Conservation (phyloP, 2,888 invertebrate genomes). For the Drosophila phalerata region DNA sequence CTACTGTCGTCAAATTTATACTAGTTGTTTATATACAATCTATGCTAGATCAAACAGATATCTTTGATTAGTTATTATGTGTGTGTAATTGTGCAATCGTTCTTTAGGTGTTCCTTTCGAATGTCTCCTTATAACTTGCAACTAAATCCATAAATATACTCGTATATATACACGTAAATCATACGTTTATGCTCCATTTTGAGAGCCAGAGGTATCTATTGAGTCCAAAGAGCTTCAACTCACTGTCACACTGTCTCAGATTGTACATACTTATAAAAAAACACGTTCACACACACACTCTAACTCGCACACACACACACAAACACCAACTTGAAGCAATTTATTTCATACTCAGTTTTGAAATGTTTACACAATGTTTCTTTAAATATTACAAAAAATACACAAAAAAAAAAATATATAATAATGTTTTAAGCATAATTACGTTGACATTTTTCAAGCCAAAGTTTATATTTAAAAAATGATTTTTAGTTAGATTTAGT, state of each 20-base stretch:
- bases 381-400: conserved; percentile 38
- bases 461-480: conserved; percentile 82
- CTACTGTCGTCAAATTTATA: conserved; percentile 71
- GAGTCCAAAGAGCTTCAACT: conserved; percentile 55
- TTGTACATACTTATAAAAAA: conserved; percentile 66
- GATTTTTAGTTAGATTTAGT: conserved; percentile 74
- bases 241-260: conserved; percentile 47
- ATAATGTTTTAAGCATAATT: conserved; percentile 66
- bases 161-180: conserved; percentile 13
- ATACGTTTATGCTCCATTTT: conserved; percentile 19
- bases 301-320: conserved; percentile 42
- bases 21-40: conserved; percentile 68
- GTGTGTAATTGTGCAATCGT: conserved; percentile 79
- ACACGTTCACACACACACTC: conserved; percentile 28
- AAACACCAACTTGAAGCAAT: conserved; percentile 61
- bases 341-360: conserved; percentile 66
- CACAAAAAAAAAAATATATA: conserved; percentile 26
- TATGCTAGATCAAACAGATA: conserved; percentile 58
- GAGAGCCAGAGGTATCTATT: conserved; percentile 20
- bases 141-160: conserved; percentile 21
- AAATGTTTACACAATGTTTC: conserved; percentile 47
- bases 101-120: conserved; percentile 70
- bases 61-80: conserved; percentile 64
- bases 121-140: conserved; percentile 41
- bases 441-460: conserved; percentile 83